Evolutionary conservation across 1,140 invertebrate genomes (phyloP).

Genomic region (Aphaenogaster floridana): DNA sequence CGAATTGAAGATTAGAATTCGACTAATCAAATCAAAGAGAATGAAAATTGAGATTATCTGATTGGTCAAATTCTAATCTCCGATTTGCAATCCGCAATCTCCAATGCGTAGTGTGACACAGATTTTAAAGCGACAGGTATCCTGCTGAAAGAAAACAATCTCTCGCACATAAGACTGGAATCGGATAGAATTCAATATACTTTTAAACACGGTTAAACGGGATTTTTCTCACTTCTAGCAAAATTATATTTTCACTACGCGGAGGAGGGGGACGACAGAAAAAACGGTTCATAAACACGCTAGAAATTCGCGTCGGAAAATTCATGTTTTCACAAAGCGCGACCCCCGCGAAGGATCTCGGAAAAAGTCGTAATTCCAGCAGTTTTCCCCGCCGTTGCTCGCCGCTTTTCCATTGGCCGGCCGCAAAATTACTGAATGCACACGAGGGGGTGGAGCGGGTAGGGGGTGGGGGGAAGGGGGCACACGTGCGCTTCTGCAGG

Average conservation of each 20-base stretch:
- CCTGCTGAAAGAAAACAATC: not conserved
- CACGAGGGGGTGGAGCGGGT: not conserved
- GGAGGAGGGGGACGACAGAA: not conserved
- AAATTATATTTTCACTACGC: not conserved
- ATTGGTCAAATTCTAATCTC: no score
- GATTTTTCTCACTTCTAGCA: not conserved
- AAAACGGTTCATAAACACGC: not conserved
- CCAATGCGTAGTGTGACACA: no score
- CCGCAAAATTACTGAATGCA: slow-evolving; percentile 68
- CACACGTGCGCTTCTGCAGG: slow-evolving; percentile 70
- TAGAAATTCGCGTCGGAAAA: slow-evolving; percentile 24
- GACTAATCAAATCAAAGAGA: no score
- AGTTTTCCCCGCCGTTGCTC: slow-evolving; percentile 40
- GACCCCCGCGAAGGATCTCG: not conserved
- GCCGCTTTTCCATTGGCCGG: slow-evolving; percentile 61
- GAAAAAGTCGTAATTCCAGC: slow-evolving; percentile 47
- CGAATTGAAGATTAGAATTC: no score
- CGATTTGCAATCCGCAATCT: no score
- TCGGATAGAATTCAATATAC: not conserved
- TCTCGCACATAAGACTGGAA: not conserved
- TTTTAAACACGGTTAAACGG: not conserved
- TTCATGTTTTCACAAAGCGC: slow-evolving; percentile 13
- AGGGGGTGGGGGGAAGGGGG: not conserved
- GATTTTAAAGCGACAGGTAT: not conserved
- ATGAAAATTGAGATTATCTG: no score